These are phyloP conservation scores for Labrus mixtus DNA, from an alignment of 2,113 vertebrate genomes.

Conservation along the genomic window DNA sequence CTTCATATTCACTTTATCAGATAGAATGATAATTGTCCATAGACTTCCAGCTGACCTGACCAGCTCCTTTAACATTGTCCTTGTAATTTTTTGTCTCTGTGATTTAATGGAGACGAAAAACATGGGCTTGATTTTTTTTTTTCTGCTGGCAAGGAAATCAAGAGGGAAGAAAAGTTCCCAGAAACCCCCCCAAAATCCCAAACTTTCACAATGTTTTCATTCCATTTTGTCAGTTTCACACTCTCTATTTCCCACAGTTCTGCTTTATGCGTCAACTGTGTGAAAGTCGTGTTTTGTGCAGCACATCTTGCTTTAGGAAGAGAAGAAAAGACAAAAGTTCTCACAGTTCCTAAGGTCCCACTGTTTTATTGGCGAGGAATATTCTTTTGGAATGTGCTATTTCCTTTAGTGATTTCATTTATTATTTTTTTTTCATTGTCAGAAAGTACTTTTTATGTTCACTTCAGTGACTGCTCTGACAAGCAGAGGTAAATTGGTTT, in stretches of 20 bases:
- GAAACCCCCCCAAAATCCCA: not conserved
- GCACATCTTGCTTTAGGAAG: not conserved
- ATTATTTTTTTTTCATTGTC: not conserved
- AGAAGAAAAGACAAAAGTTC: not conserved
- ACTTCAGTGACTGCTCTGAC: not conserved
- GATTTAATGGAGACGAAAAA: slow-evolving; percentile 1
- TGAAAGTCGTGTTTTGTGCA: not conserved
- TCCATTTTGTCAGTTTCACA: slow-evolving; percentile 1
- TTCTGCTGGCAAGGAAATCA: slow-evolving; percentile 8
- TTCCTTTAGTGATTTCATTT: not conserved
- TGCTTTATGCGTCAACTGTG: not conserved
- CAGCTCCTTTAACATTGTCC: not conserved
- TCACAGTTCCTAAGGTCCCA: not conserved
- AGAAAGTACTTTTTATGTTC: not conserved
- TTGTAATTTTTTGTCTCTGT: not conserved
- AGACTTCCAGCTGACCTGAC: not conserved
- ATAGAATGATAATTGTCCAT: not conserved
- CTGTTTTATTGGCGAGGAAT: not conserved
- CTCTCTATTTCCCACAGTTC: slow-evolving; percentile 13
- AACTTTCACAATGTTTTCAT: slow-evolving; percentile 41
- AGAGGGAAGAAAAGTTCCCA: slow-evolving; percentile 25
- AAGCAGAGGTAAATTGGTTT: not conserved
- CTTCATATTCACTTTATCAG: not conserved
- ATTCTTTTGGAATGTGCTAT: not conserved
- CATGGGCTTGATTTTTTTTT: slow-evolving; percentile 12